Evolutionary conservation across 53 echinoderm and acorn worm genomes (phyloP), one percentile per base, ranked within the genome.

Genomic region (Astropecten irregularis): DNA sequence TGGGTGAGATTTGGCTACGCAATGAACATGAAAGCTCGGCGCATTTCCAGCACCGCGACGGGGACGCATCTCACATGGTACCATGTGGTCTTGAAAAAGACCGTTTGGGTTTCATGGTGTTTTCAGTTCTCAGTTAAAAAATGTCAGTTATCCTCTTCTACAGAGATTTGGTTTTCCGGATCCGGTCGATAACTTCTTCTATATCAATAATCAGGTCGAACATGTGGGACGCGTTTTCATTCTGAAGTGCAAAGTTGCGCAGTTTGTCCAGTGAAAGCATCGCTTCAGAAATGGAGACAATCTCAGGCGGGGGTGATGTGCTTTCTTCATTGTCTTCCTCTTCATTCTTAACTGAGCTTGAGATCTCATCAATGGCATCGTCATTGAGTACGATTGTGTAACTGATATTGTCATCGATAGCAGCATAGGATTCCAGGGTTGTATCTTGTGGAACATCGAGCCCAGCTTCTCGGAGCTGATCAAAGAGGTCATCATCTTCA

Each of bases 1-100:
- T 23, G n/a, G n/a, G n/a, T 58, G 58, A 58, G 62, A 34, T 62
- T 31, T 62, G 34, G 62, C 62, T 32, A 62, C 34, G 62, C 62
- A 62, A 58, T 8, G 13, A 56, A 14, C 62, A 62, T 62, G 62
- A 15, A 18, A 32, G 32, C 62, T 32, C 16, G 62, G 30, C 32
- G 62, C 22, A 23, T 56, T 56, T n/a, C n/a, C n/a, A n/a, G n/a
- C n/a, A n/a, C n/a, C n/a, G n/a, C n/a, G n/a, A n/a, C n/a, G n/a
- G n/a, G n/a, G n/a, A n/a, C n/a, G n/a, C n/a, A n/a, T n/a, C n/a
- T n/a, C n/a, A n/a, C n/a, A n/a, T n/a, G n/a, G n/a, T n/a, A n/a
- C n/a, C n/a, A n/a, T n/a, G n/a, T n/a, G n/a, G n/a, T n/a, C n/a
- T n/a, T n/a, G n/a, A 23, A 56, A 56, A 22, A 56, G 18, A 11